phyloP scores from a whole-genome alignment of 2,113 vertebrate genomes.

The Gyps fulvus region DNA sequence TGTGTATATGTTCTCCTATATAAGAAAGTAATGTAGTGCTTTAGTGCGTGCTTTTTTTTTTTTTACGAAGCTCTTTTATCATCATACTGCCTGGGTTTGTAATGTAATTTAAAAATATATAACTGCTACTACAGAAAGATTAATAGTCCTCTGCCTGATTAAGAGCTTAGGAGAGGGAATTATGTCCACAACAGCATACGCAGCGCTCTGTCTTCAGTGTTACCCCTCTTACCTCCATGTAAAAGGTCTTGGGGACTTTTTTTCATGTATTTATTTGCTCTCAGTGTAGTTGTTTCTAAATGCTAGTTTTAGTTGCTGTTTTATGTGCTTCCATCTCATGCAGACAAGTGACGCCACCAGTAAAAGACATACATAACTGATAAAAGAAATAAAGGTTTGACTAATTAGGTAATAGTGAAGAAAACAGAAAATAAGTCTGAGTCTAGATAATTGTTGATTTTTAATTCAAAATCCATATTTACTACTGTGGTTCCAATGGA shows the following conservation, averaged over 20 bases:
- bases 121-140: neutral
- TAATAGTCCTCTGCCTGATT: neutral
- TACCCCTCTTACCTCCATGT: neutral
- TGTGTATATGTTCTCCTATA: neutral
- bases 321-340: neutral
- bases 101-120: neutral
- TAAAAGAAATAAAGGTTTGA: slow-evolving; percentile 29
- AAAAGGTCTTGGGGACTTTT: neutral
- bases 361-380: neutral
- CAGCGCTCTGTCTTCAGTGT: neutral
- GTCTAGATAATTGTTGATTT: slow-evolving; percentile 62
- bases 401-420: slow-evolving; percentile 31
- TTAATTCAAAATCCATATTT: slow-evolving; percentile 68
- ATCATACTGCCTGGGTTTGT: neutral
- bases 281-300: neutral
- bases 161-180: neutral
- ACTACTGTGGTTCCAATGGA: slow-evolving; percentile 10
- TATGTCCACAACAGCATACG: neutral
- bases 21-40: neutral
- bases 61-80: neutral
- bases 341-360: neutral
- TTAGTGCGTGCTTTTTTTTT: neutral
- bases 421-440: slow-evolving; percentile 14
- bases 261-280: neutral
- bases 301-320: neutral